These are phyloP conservation scores for Rhinella marina DNA, from an alignment of 2,797 vertebrate species.

Conservation along the genomic window DNA sequence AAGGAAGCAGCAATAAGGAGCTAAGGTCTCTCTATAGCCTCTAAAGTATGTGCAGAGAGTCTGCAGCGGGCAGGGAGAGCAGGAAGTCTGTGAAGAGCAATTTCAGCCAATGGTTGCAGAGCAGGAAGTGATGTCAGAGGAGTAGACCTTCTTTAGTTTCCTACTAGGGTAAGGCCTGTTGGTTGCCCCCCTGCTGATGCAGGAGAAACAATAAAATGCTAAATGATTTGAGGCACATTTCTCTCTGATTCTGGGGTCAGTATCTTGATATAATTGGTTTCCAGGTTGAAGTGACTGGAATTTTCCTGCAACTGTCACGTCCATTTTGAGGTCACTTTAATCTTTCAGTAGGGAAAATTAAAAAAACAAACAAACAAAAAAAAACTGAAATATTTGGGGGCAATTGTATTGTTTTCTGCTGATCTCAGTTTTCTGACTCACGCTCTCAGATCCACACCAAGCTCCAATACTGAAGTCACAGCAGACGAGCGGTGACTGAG, in stretches of 20 bases:
- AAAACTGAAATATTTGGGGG: neutral
- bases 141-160: too few species aligned
- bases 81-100: too few species aligned
- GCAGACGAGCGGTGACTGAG: neutral
- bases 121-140: too few species aligned
- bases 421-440: neutral
- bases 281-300: neutral
- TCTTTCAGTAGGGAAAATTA: neutral
- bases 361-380: too few species aligned
- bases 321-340: neutral
- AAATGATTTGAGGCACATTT: neutral
- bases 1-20: too few species aligned
- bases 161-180: too few species aligned
- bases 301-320: neutral
- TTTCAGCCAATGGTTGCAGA: too few species aligned
- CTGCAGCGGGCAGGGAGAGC: too few species aligned
- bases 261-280: neutral
- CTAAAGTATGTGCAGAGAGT: too few species aligned
- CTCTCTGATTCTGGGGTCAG: neutral
- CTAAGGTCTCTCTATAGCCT: too few species aligned
- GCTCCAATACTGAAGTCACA: neutral
- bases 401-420: neutral
- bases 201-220: neutral
- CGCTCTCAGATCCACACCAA: neutral
- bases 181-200: neutral